Evolutionary conservation across 2,797 vertebrate genomes (phyloP).

Genomic region (Craterocephalus amniculus): DNA sequence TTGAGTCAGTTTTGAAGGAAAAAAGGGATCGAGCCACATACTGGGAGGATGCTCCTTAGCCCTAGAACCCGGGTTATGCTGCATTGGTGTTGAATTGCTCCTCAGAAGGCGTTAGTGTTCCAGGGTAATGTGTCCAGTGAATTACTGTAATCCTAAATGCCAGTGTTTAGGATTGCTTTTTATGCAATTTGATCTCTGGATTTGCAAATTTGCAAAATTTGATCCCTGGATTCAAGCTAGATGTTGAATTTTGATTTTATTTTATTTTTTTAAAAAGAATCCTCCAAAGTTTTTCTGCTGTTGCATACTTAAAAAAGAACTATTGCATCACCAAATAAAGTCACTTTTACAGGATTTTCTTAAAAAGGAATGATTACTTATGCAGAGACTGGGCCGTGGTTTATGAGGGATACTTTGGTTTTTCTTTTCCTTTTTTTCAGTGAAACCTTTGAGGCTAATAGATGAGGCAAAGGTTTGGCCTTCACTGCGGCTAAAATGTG

Average conservation of each 20-base stretch:
- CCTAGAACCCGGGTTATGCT: no score
- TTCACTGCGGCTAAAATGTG: slow-evolving; percentile 4
- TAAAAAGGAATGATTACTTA: slow-evolving; percentile 60
- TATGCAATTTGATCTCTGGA: no score
- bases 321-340: slow-evolving; percentile 32
- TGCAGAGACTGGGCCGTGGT: slow-evolving; percentile 45
- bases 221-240: background rate
- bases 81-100: no score
- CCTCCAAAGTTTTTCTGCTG: background rate
- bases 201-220: no score
- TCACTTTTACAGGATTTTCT: slow-evolving; percentile 56
- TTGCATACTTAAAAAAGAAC: slow-evolving; percentile 23
- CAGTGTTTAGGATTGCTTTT: no score
- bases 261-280: background rate
- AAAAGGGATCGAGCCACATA: background rate
- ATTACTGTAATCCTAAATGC: no score
- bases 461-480: slow-evolving; percentile 12
- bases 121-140: no score
- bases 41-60: background rate
- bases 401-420: slow-evolving; percentile 39
- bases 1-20: background rate
- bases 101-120: no score
- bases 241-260: background rate
- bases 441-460: slow-evolving; percentile 34
- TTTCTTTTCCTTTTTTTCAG: slow-evolving; percentile 47